These are phyloP conservation scores for Planococcus citri DNA, from an alignment of 1,140 invertebrate genomes.

Conservation along the genomic window DNA sequence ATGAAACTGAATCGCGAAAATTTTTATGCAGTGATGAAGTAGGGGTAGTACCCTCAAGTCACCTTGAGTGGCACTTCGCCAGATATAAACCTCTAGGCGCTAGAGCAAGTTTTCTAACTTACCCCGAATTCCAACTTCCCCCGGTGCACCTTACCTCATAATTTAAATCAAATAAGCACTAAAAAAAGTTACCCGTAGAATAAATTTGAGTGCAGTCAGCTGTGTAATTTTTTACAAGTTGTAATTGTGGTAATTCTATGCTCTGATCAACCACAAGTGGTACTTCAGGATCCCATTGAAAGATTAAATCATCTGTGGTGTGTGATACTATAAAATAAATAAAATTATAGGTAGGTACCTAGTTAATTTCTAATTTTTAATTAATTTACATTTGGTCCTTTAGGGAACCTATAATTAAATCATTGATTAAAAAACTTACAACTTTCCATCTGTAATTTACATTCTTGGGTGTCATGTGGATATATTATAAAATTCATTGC, in stretches of 20 bases:
- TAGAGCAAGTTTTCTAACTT: no score
- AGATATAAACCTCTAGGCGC: no score
- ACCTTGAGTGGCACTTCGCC: no score
- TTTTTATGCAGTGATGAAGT: no score
- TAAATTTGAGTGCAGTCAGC: conserved; percentile 80
- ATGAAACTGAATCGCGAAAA: no score
- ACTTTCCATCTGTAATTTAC: conserved; percentile 83
- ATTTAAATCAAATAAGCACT: background rate
- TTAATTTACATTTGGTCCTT: no score
- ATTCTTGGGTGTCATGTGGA: conserved; percentile 81
- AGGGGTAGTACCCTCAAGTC: no score
- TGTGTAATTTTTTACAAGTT: conserved; percentile 67
- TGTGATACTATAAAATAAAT: conserved; percentile 55
- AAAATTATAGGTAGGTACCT: conserved; percentile 9
- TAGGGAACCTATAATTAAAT: no score
- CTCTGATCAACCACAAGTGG: conserved; percentile 80
- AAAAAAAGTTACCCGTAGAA: conserved; percentile 53
- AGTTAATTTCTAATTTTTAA: background rate
- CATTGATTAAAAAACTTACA: conserved; percentile 65
- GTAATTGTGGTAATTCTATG: conserved; percentile 73
- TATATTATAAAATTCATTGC: conserved; percentile 88
- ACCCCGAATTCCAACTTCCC: no score
- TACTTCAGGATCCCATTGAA: conserved; percentile 78
- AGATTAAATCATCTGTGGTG: conserved; percentile 79
- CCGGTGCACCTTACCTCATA: no score